Base-by-base conservation (phyloP, 92 coral and sea anemone genomes). In the Zoanthus sociatus region DNA sequence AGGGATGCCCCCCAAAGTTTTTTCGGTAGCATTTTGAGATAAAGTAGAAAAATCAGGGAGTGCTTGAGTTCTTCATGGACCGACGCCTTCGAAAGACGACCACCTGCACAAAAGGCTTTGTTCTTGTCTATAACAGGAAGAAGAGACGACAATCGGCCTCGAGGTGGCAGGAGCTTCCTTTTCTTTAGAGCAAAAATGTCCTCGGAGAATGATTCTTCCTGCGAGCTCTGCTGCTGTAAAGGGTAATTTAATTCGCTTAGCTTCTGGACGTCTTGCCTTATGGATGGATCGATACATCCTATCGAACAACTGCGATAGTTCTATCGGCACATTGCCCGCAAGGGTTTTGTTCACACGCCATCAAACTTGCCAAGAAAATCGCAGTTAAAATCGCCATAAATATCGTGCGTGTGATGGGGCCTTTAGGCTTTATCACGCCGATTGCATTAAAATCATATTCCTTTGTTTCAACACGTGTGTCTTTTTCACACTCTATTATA, bases 21-120 rank as follows among this genome's bases (percentile, higher is more conserved):
- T 26, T 26, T 26, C 26, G 0, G 0, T 26, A 26, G 26, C 26
- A 26, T 26, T 26, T 26, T 26, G 26, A 26, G 26, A 26, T 26
- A 26, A 26, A 26, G 26, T 26, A 26, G 26, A 26, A 93, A 50
- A 15, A 93, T 64, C 3, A 88, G 18, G n/a, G 87, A 88, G 55
- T 84, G 92, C 0, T 88, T 79, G 9, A 83, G 63, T 76, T 68
- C 88, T 69, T 88, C 94, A 18, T 90, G 89, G 17, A 91, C 31
- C 7, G 87, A 89, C 20, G 92, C 89, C 69, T 84, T 88, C 32
- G 78, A 58, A 11, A 91, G 86, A 50, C 89, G 89, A n/a, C 94
- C 94, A 18, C 87, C 94, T 32, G 84, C 94, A 21, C 84, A 9
- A 47, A 88, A 44, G 16, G 32, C 75, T 13, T 82, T 87, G 17